These are phyloP conservation scores for Orycteropus afer DNA, from an alignment of 2,113 vertebrate species.

Conservation along the genomic window DNA sequence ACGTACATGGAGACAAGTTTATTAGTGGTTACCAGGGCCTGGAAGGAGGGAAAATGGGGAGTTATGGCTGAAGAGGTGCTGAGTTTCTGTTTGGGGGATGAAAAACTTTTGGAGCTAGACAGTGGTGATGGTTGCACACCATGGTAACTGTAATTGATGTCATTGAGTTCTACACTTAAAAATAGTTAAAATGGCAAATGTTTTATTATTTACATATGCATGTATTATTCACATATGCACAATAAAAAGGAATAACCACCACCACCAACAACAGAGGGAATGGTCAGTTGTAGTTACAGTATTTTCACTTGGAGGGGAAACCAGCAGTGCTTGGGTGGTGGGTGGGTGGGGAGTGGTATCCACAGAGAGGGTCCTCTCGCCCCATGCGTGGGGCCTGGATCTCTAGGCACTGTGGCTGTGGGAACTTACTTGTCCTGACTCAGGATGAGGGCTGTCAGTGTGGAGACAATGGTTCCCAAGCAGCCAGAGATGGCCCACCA, in stretches of 20 bases:
- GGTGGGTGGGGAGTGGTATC: no score
- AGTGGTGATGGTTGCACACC: background rate
- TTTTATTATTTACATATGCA: no score
- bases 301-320: background rate
- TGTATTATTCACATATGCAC: background rate
- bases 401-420: no score
- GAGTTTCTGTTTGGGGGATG: background rate
- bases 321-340: background rate
- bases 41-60: background rate
- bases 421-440: slow-evolving; percentile 91
- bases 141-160: background rate
- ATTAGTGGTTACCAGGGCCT: background rate
- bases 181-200: no score
- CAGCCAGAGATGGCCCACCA: slow-evolving; percentile 97
- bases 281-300: background rate
- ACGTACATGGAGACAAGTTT: background rate
- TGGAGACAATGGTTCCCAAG: slow-evolving; percentile 91
- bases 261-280: background rate
- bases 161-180: no score
- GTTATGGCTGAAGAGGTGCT: background rate
- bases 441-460: slow-evolving; percentile 92
- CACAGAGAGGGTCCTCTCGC: background rate
- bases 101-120: background rate
- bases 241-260: background rate
- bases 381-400: no score